Conservation (phyloP, 2,888 invertebrate genomes). For the Salticus scenicus region DNA sequence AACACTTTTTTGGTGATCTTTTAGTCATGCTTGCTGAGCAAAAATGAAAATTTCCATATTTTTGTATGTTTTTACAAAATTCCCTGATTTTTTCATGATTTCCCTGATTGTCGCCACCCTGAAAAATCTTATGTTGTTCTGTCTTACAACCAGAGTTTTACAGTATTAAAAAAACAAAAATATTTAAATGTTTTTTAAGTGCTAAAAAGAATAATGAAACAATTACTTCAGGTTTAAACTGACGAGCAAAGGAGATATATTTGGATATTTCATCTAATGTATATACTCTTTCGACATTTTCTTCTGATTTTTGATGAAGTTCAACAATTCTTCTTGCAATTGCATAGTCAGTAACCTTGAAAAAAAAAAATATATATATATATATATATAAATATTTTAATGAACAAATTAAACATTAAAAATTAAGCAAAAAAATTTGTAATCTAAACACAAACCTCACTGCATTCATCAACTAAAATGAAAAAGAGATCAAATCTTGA, state of each 20-base stretch:
- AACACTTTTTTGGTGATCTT: too few relatives aligned
- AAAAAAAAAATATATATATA: background rate
- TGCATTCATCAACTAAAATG: constrained; percentile 97
- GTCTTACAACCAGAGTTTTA: too few relatives aligned
- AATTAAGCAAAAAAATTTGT: background rate
- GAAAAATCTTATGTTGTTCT: too few relatives aligned
- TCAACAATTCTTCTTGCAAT: constrained; percentile 97
- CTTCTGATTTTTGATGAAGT: constrained; percentile 89
- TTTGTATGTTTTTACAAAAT: too few relatives aligned
- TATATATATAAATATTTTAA: background rate
- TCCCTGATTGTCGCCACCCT: too few relatives aligned
- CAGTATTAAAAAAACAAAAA: too few relatives aligned
- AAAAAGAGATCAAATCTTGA: constrained; percentile 99
- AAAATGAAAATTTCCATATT: too few relatives aligned
- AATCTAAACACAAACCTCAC: constrained; percentile 84
- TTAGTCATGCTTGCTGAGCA: too few relatives aligned
- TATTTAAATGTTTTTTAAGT: too few relatives aligned
- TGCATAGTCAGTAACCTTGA: constrained; percentile 91
- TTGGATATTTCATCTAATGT: constrained; percentile 91
- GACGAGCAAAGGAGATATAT: constrained; percentile 96
- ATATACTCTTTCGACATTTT: constrained; percentile 80
- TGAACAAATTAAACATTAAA: too few relatives aligned
- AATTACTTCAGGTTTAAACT: constrained; percentile 91
- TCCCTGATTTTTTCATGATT: too few relatives aligned
- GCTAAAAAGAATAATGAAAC: constrained; percentile 4